These are phyloP conservation scores for Dufourea novaeangliae DNA, from an alignment of 1,140 invertebrate genomes.

Conservation along the genomic window DNA sequence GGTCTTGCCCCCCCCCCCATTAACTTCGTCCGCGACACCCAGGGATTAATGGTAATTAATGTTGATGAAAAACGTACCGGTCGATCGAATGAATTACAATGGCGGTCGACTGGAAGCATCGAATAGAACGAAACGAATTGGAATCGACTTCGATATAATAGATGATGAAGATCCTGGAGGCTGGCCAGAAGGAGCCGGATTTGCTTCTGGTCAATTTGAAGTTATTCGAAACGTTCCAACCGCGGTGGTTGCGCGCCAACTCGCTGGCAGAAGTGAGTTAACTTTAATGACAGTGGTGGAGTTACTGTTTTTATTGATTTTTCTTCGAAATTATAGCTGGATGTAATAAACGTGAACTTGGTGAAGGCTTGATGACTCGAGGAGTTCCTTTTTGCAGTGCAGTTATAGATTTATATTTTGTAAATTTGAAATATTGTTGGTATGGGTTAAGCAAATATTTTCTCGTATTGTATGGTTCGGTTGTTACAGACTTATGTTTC, in stretches of 20 bases:
- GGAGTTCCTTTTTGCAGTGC: no score
- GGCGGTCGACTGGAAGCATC: no score
- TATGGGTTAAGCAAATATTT: no score
- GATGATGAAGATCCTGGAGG: not conserved
- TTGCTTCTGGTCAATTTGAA: conserved; percentile 26
- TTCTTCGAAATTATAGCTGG: not conserved
- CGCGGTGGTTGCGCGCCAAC: not conserved
- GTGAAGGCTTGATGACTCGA: no score
- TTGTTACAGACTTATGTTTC: no score
- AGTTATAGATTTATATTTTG: no score
- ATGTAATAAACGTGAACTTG: not conserved
- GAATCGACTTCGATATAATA: not conserved
- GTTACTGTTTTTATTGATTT: not conserved
- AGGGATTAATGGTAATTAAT: not conserved
- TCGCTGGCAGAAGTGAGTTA: not conserved
- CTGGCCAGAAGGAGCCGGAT: conserved; percentile 2
- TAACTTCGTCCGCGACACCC: not conserved
- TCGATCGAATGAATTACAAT: no score
- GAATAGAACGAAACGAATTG: not conserved
- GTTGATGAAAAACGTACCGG: not conserved
- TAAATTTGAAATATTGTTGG: no score
- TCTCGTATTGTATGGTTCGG: no score
- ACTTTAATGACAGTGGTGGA: not conserved
- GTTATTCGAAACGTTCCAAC: not conserved
- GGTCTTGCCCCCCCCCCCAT: not conserved